Evolutionary conservation across 2,797 vertebrate genomes (phyloP), one percentile per base, ranked within the genome.

Genomic region (Dermochelys coriacea): DNA sequence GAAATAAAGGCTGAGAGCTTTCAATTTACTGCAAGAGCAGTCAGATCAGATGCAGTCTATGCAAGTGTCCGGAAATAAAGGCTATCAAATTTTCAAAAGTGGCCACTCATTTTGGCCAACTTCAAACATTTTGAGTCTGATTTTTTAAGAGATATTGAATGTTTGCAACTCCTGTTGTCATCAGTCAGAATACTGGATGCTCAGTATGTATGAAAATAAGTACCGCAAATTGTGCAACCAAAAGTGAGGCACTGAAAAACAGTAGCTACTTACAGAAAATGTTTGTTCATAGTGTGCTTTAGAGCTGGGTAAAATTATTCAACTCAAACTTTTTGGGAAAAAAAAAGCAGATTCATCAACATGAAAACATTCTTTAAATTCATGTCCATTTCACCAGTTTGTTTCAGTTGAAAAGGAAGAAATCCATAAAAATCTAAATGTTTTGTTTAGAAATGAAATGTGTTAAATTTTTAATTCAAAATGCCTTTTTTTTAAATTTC

Each of bases 151-250:
- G 0, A 21, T 78, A 12, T 27, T 49, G 15, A 37, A 18, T 23
- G 27, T 27, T 5, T 37, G 12, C 74, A 27, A 29, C 18, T 45
- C 7, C 16, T 84, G 49, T 50, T 49, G n/a, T 34, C 18, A 1
- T 1, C 3, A 19, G 21, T 1, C 86, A 83, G 41, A 19, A 0
- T n/a, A 1, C 55, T 54, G 83, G 19, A 37, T 68, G n/a, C n/a
- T 68, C 34, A 68, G 64, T n/a, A 68, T 68, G 9, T 37, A 37
- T 68, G n/a, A 68, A 37, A 68, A 68, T 68, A 68, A 37, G 19
- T 37, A 68, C 18, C 16, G 68, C n/a, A 86, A 50, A 8, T 49
- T 50, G 8, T 45, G 9, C 64, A 74, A 5, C 1, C 8, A 0
- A 27, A 84, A 74, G 61, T 49, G 19, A 75, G 80, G 23, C 14